phyloP scores from a whole-genome alignment of 2,888 invertebrate species.

The Drosophila prolongata region DNA sequence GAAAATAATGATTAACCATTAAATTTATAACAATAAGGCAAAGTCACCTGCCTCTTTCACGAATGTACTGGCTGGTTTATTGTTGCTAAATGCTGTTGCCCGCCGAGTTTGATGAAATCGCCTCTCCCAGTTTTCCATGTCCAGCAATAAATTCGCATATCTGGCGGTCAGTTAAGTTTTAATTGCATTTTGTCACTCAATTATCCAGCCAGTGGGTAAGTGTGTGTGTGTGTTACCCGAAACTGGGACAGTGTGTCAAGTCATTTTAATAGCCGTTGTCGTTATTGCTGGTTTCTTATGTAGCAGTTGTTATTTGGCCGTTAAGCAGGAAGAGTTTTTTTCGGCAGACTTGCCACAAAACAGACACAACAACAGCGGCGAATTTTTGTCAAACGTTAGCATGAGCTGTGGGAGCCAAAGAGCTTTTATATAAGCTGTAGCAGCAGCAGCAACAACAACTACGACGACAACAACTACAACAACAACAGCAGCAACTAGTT shows the following conservation, averaged over 20 bases:
- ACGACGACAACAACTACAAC: constrained; percentile 38
- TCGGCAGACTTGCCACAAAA: constrained; percentile 43
- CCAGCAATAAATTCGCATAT: constrained; percentile 25
- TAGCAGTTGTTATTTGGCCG: constrained; percentile 36
- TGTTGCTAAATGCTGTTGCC: no score
- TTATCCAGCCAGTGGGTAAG: constrained; percentile 43
- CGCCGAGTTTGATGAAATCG: not conserved
- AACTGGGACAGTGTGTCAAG: constrained; percentile 79
- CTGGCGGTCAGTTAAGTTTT: constrained; percentile 51
- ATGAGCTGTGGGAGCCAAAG: constrained; percentile 29
- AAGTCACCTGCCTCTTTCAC: not conserved
- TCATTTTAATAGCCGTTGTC: constrained; percentile 46
- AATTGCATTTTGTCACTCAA: constrained; percentile 78
- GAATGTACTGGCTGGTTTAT: no score
- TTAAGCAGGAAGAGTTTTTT: constrained; percentile 70
- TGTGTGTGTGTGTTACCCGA: constrained; percentile 27
- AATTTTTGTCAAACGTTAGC: constrained; percentile 17
- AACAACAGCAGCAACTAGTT: constrained; percentile 28
- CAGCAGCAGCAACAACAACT: constrained; percentile 31
- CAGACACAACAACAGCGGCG: constrained; percentile 10
- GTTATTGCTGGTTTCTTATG: constrained; percentile 16
- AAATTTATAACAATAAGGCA: not conserved
- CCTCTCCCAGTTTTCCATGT: constrained; percentile 16
- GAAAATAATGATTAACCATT: not conserved
- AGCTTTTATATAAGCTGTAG: constrained; percentile 63